Conservation (phyloP, 2,888 invertebrate genomes). For the Machimus atricapillus region DNA sequence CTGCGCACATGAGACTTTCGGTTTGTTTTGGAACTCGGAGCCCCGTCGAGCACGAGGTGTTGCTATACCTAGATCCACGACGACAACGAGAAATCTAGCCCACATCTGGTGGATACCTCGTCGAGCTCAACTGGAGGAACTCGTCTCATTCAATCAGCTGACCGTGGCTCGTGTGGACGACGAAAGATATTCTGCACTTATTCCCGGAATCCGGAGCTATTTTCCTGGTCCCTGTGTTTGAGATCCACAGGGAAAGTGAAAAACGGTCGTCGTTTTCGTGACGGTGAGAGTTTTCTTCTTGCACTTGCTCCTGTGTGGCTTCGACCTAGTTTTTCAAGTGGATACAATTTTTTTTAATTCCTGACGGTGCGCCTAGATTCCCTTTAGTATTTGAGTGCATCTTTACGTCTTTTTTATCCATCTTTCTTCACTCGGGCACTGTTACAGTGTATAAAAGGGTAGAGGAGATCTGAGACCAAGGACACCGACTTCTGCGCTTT, state of each 20-base stretch:
- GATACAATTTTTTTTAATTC: neutral
- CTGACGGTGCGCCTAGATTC: neutral
- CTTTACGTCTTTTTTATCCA: neutral
- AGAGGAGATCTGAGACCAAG: conserved; percentile 8
- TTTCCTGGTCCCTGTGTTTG: neutral
- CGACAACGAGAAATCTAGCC: neutral
- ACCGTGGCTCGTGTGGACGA: conserved; percentile 19
- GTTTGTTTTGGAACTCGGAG: neutral
- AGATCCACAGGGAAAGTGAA: conserved; percentile 21
- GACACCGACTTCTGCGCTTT: conserved; percentile 2
- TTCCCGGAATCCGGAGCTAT: neutral
- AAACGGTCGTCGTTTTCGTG: neutral
- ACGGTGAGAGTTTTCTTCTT: conserved; percentile 2
- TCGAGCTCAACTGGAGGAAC: neutral
- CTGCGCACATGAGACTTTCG: neutral
- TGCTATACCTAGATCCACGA: neutral
- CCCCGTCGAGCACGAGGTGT: neutral
- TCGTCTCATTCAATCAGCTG: conserved; percentile 33
- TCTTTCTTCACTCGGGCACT: neutral
- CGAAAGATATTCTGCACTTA: neutral
- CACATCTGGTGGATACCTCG: neutral
- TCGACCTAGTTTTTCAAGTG: conserved; percentile 17
- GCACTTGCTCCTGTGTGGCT: neutral
- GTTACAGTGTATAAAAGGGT: neutral
- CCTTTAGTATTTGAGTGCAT: neutral